These are phyloP conservation scores for Norana najaformis DNA, from an alignment of 2,888 invertebrate genomes.

Conservation along the genomic window DNA sequence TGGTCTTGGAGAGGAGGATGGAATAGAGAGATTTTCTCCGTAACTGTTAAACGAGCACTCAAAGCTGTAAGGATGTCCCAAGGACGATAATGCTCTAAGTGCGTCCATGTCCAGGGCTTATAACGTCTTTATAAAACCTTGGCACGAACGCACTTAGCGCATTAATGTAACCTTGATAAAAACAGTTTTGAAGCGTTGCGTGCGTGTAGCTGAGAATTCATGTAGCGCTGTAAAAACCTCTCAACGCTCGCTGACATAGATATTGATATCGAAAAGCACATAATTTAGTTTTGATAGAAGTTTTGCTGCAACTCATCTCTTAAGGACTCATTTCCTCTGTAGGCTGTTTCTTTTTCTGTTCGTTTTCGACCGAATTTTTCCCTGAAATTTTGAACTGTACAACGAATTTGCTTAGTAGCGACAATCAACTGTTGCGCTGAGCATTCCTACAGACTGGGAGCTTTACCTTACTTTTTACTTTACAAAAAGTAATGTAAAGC, in stretches of 20 bases:
- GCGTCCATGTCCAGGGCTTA: too few relatives aligned
- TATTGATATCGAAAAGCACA: background rate
- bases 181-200: background rate
- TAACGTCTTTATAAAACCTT: background rate
- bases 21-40: background rate
- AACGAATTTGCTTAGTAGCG: too few relatives aligned
- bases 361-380: too few relatives aligned
- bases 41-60: background rate
- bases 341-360: too few relatives aligned
- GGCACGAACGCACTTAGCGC: too few relatives aligned
- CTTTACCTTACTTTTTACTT: too few relatives aligned
- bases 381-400: too few relatives aligned
- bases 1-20: background rate
- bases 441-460: too few relatives aligned
- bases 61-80: background rate
- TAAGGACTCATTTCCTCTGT: background rate
- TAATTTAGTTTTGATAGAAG: background rate
- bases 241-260: background rate
- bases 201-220: background rate
- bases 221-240: background rate
- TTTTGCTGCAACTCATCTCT: background rate
- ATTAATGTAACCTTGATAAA: background rate
- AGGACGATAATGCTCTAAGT: too few relatives aligned
- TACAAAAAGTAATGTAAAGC: too few relatives aligned
- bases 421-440: too few relatives aligned